Conservation (phyloP, 2,113 vertebrate genomes). For the Scopus umbretta region DNA sequence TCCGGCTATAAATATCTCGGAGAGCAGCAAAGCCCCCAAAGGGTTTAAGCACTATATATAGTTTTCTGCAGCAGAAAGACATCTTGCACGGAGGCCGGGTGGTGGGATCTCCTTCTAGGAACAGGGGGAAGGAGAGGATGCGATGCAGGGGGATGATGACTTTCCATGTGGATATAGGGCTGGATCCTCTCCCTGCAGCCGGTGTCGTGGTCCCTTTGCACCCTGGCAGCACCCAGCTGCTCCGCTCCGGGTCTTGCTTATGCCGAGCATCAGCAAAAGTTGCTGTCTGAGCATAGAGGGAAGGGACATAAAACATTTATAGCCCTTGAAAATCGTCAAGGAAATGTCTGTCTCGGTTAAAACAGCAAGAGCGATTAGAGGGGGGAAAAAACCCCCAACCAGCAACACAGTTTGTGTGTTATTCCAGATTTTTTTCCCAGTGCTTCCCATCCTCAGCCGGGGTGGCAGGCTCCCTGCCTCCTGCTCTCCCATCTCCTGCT, state of each 20-base stretch:
- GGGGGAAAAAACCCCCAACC: too few relatives aligned
- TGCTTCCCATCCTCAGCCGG: background rate
- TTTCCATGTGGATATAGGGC: background rate
- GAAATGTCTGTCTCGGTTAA: conserved; percentile 11
- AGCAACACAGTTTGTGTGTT: background rate
- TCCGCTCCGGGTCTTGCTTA: accelerated
- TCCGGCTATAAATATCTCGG: conserved; percentile 33
- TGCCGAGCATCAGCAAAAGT: background rate
- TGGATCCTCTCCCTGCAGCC: background rate
- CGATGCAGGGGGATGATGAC: background rate
- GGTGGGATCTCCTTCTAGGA: conserved; percentile 33
- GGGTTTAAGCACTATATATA: conserved; percentile 23
- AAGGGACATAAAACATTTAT: conserved; percentile 36
- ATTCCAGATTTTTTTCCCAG: background rate
- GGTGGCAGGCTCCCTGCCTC: background rate
- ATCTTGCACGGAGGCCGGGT: background rate
- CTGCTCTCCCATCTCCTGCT: background rate
- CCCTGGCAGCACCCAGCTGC: background rate
- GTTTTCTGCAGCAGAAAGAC: conserved; percentile 13
- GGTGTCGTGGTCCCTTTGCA: background rate
- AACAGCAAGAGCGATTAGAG: conserved; percentile 11
- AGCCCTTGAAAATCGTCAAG: background rate
- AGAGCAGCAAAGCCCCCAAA: conserved; percentile 4
- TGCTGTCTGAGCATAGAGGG: background rate
- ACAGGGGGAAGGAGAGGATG: background rate